Base-by-base conservation (phyloP, 2,797 vertebrate species). In the Cebuella pygmaea region DNA sequence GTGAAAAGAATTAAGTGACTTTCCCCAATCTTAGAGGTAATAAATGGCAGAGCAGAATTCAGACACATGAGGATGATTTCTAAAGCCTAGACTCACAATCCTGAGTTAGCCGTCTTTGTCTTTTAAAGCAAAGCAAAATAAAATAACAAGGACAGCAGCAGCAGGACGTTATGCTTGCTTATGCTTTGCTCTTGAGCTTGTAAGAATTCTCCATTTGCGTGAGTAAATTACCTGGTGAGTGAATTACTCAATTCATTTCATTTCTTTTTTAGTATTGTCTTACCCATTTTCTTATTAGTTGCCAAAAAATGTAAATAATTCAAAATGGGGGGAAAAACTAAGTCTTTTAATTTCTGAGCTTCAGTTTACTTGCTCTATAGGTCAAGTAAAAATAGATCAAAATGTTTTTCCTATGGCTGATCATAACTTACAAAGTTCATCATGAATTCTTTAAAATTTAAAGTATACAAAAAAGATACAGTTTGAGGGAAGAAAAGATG, bases 371-470 rank as follows among this genome's bases (percentile, higher is more conserved):
- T 72, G 20, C 36, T 72, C 4, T 39, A 39, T 72, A 39, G 36
- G 20, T 72, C 88, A 95, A 85, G n/a, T 33, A 61, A 93, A 94
- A 70, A 76, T 19, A 85, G 4, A 48, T 84, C 3, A 46, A 86
- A 84, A 1, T 90, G 59, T 75, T 87, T 92, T 27, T 96, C 46
- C 50, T 7, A 57, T 86, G 7, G 7, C 27, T 30, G 67, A 46
- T 6, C 39, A 36, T 78, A 76, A 59, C 52, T 74, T 96, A 80
- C 26, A 64, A 91, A 86, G 39, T 46, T 92, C 46, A 75, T 87
- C 80, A 78, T 85, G 50, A 84, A 80, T 95, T 81, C 27, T 41
- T 93, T 95, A 61, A 59, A 48, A 93, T 93, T 90, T 92, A 64
- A 85, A 88, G 33, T 80, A 24, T 85, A 10, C 7, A 82, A 20